A percentile compares a stretch with the other conserved stretches of the same genome.
phyloP scores from a whole-genome alignment of 1,140 invertebrate genomes.

The Pissodes strobi region DNA sequence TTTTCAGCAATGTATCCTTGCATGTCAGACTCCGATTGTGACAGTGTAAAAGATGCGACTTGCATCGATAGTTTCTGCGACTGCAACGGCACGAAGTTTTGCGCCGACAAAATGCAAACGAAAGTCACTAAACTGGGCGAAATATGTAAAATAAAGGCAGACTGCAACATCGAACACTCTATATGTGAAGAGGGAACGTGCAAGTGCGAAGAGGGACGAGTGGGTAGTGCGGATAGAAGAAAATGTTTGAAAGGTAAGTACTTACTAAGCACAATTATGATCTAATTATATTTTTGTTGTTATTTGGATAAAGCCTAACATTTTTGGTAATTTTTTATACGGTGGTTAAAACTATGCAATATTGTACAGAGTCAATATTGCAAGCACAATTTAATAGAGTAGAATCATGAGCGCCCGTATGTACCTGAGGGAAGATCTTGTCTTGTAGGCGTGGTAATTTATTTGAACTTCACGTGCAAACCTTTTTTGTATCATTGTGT shows the following conservation, averaged over 20 bases:
- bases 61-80: background rate
- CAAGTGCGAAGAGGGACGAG: background rate
- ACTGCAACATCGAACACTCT: constrained; percentile 13
- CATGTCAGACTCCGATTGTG: background rate
- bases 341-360: too few species aligned
- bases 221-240: background rate
- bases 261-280: too few species aligned
- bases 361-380: too few species aligned
- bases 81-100: background rate
- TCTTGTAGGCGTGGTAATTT: too few species aligned
- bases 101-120: background rate
- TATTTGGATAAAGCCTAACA: too few species aligned
- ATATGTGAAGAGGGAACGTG: background rate
- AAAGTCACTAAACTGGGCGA: constrained; percentile 4
- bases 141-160: background rate
- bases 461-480: too few species aligned
- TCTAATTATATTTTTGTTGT: too few species aligned
- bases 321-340: too few species aligned
- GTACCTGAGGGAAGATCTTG: too few species aligned
- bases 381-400: too few species aligned
- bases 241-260: constrained; percentile 11
- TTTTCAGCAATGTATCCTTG: background rate
- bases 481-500: too few species aligned
- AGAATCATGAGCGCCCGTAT: too few species aligned
- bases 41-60: background rate